Base-by-base conservation (phyloP, 2,113 vertebrate genomes). In the Megaleporinus macrocephalus region DNA sequence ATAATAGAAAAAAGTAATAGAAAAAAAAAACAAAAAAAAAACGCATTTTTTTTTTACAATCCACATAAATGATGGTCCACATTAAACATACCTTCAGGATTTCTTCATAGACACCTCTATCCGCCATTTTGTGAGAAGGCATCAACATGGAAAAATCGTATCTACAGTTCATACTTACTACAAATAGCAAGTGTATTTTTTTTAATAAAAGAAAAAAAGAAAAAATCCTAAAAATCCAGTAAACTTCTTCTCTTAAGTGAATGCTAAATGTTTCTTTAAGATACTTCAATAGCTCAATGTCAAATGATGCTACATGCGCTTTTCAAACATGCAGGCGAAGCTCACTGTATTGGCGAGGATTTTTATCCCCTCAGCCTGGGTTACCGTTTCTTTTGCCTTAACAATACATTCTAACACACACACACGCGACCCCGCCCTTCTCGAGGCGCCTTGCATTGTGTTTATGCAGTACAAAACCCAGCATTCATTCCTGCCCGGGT, bases 341-440 rank as follows among this genome's bases (percentile, higher is more conserved):
- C 73, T 44, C 33, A 20, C 33, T 62, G 74, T 79, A 78, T 73
- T 84, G 76, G 51, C 79, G 59, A 71, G 71, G 71, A 79, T 79
- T 79, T 86, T 75, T 85, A 85, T 85, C 85, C 80, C 44, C 79
- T 61, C 82, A 86, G 84, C 55, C 82, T 51, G 74, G 77, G 73
- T 78, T 83, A 73, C 76, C 44, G 53, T 79, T 59, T 63, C 74
- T 76, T 76, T 65, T 27, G 30, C 57, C 44, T 74, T 33, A 73
- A 59, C 76, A 72, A 66, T 41, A 66, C 78, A 73, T 82, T 81
- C 26, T 47, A 24, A 55, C 68, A 51, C 76, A 66, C 79, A 59
- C 73, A 73, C 69, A 69, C 65, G 77, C 33, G 30, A 74, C 73
- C 77, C 78, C 27, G 15, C 83, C 81, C 66, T 74, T 78, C 24